Conservation (phyloP, 2,797 vertebrate species). For the Lepilemur septentrionalis region DNA sequence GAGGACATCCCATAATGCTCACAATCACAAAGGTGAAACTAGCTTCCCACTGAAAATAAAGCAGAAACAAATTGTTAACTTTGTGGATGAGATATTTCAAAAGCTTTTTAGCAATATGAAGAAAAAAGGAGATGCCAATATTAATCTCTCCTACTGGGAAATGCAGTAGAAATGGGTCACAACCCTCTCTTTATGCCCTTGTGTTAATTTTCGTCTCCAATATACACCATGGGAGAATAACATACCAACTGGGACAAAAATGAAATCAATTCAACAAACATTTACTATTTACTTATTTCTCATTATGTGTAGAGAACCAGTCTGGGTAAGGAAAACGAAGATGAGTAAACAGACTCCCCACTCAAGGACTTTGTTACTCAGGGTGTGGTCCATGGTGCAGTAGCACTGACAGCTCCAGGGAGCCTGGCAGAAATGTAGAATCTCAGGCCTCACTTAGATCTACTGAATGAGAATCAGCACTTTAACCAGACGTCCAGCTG, state of each 20-base stretch:
- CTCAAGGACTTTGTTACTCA: not conserved
- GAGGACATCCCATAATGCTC: constrained; percentile 63
- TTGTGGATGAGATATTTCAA: not conserved
- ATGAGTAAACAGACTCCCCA: not conserved
- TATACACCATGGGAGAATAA: not conserved
- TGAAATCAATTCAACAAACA: not conserved
- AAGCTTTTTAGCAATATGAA: constrained; percentile 52
- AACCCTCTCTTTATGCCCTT: not conserved
- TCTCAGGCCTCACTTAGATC: not conserved
- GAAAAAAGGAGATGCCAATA: not conserved
- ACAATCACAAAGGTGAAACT: constrained; percentile 72
- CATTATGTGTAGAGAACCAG: not conserved
- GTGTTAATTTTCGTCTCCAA: not conserved
- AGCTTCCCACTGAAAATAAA: constrained; percentile 81
- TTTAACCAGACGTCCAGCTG: not conserved
- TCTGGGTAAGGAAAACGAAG: not conserved
- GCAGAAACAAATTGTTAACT: constrained; percentile 71
- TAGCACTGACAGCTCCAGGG: not conserved
- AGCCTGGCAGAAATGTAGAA: not conserved
- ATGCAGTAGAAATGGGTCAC: not conserved
- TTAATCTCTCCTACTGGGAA: not conserved
- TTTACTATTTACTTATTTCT: not conserved
- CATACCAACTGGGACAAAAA: not conserved
- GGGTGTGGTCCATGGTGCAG: not conserved
- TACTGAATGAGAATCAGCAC: not conserved